Conservation (phyloP, 1,140 invertebrate species). For the Aphelenchoides avenae region DNA sequence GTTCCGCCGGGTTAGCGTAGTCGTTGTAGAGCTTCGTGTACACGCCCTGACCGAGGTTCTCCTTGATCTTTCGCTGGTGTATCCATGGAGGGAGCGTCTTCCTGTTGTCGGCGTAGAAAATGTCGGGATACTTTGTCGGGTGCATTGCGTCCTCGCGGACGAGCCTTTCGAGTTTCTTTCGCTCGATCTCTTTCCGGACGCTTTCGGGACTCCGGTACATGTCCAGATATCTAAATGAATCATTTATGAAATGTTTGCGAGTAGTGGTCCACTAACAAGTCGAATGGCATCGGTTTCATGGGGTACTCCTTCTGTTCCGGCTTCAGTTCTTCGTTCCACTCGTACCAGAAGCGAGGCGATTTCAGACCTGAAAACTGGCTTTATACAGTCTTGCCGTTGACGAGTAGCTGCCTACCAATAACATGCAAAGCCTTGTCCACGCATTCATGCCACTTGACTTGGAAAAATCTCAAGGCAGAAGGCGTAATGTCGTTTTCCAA, state of each 20-base stretch:
- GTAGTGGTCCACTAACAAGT: slow-evolving; percentile 63
- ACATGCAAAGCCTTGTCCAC: slow-evolving; percentile 78
- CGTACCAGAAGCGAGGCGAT: slow-evolving; percentile 78
- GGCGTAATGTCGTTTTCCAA: slow-evolving; percentile 80
- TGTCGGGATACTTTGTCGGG: slow-evolving; percentile 45
- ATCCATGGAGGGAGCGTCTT: slow-evolving; percentile 45
- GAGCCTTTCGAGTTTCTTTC: slow-evolving; percentile 33
- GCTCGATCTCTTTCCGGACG: slow-evolving; percentile 28
- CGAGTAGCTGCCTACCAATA: slow-evolving; percentile 65
- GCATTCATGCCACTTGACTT: slow-evolving; percentile 79
- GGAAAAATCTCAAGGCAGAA: slow-evolving; percentile 83
- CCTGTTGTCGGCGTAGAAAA: slow-evolving; percentile 51
- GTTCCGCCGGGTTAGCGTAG: slow-evolving; percentile 38
- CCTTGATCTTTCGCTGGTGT: slow-evolving; percentile 38
- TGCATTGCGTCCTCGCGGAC: slow-evolving; percentile 30
- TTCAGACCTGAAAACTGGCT: slow-evolving; percentile 67
- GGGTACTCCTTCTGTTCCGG: slow-evolving; percentile 77
- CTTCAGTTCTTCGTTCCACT: slow-evolving; percentile 73
- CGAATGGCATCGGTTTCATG: slow-evolving; percentile 71
- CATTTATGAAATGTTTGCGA: neutral
- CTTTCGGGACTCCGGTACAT: slow-evolving; percentile 47
- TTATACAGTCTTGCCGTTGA: too few species aligned
- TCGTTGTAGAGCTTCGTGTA: slow-evolving; percentile 36
- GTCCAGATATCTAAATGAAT: slow-evolving; percentile 48
- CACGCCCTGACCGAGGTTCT: slow-evolving; percentile 38